Conservation (phyloP, 2,888 invertebrate genomes). For the Hydriomena furcata region DNA sequence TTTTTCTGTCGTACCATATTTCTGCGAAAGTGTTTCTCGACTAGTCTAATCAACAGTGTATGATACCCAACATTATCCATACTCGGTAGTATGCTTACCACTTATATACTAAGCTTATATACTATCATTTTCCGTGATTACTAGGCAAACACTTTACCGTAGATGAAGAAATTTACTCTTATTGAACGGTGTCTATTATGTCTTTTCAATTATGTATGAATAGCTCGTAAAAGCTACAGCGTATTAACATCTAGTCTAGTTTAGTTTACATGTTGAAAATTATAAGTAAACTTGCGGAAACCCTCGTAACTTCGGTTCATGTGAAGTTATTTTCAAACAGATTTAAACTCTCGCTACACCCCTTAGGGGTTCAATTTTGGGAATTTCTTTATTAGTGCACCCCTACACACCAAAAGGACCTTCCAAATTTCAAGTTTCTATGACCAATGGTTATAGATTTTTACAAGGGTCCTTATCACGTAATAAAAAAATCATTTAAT, state of each 20-base stretch:
- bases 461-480: too few relatives aligned
- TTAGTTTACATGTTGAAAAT: constrained; percentile 5
- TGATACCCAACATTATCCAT: constrained; percentile 26
- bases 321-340: too few relatives aligned
- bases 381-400: too few relatives aligned
- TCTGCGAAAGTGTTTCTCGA: constrained; percentile 19
- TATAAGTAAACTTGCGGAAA: too few relatives aligned
- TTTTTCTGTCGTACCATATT: constrained; percentile 20
- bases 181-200: constrained; percentile 49
- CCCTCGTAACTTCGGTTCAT: too few relatives aligned
- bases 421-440: too few relatives aligned
- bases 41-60: constrained; percentile 20
- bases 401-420: too few relatives aligned
- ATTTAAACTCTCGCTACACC: too few relatives aligned
- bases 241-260: constrained; percentile 21
- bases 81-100: constrained; percentile 9
- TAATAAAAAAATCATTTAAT: too few relatives aligned
- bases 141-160: constrained; percentile 57
- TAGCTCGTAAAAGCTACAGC: constrained; percentile 25
- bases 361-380: too few relatives aligned
- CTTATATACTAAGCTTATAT: constrained; percentile 20
- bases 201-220: constrained; percentile 51
- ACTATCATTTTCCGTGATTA: constrained; percentile 72
- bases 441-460: too few relatives aligned
- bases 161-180: constrained; percentile 73